phyloP scores from a whole-genome alignment of 2,888 invertebrate genomes.

The Drosophila cracens region DNA sequence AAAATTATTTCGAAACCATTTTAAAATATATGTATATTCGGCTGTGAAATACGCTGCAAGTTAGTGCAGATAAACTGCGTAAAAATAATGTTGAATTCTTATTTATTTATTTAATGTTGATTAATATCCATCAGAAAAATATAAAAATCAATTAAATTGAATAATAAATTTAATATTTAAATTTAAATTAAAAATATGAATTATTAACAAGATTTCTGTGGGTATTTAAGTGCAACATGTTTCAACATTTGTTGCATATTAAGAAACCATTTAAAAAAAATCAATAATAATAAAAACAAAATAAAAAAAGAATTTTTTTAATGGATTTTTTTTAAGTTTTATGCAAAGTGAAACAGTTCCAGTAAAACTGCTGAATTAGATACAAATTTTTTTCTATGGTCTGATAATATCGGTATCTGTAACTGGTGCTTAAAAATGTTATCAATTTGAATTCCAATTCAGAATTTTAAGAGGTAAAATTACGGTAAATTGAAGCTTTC shows the following conservation, averaged over 20 bases:
- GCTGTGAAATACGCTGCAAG: constrained; percentile 18
- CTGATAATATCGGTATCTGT: neutral
- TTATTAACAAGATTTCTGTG: neutral
- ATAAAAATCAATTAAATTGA: neutral
- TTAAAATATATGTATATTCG: constrained; percentile 3
- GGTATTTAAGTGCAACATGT: neutral
- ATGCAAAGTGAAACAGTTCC: neutral
- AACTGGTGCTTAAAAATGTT: neutral
- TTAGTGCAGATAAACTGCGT: too few relatives aligned
- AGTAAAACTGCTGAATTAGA: neutral
- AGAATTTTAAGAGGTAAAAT: neutral
- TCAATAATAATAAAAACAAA: too few relatives aligned
- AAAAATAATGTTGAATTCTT: neutral
- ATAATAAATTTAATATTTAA: accelerated
- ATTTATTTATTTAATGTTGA: neutral
- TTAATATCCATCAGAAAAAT: too few relatives aligned
- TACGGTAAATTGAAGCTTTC: too few relatives aligned
- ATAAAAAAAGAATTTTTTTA: accelerated
- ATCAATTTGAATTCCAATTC: neutral
- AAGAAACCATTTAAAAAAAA: neutral
- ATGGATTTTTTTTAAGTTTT: accelerated
- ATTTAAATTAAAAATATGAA: neutral
- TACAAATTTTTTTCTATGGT: too few relatives aligned
- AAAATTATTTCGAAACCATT: neutral
- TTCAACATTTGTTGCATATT: neutral